Base-by-base conservation (phyloP, 2,888 invertebrate genomes). In the Dasypogon diadema region DNA sequence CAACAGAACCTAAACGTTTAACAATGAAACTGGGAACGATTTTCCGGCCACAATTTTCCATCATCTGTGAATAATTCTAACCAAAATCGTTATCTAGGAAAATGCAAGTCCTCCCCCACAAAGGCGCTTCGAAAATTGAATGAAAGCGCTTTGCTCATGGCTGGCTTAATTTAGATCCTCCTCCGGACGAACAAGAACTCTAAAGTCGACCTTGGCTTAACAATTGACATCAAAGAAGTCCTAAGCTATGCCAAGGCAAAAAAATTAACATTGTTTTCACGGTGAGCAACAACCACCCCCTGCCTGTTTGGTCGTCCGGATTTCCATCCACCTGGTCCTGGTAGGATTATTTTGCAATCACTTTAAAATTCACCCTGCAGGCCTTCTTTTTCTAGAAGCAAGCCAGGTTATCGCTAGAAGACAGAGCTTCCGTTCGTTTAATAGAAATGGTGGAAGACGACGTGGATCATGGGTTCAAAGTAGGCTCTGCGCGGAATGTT, bases 301-400 rank as follows among this genome's bases (percentile, higher is more conserved):
- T 22, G 14, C n/a, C 34, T 70, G 16, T 26, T 18, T 16, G 65
- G n/a, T 2, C 26, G n/a, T 56, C 56, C 12, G 14, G n/a, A 5
- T n/a, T 26, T 46, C 26, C 14, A 24, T 30, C 18, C 51, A 51
- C 70, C 70, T 54, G 70, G 70, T 46, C 37, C 70, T 54, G 70
- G 70, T 46, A 21, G 70, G 70, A 70, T 70, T 30, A 70, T 70
- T 70, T 54, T 70, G 54, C 54, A 70, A 70, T 70, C 70, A 70
- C 54, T 70, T 70, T 70, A 70, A 70, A 70, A 30, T 30, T 56
- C 14, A 26, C 18, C 70, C 34, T 12, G 22, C 18, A 70, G 6
- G 70, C 54, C 4, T 18, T 16, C 22, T 2, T 68, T 2, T 42
- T n/a, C n/a, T n/a, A n/a, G 24, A 14, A 42, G 65, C 12, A 22